phyloP scores from a whole-genome alignment of 2,888 invertebrate species.

The Halictus quadricinctus region DNA sequence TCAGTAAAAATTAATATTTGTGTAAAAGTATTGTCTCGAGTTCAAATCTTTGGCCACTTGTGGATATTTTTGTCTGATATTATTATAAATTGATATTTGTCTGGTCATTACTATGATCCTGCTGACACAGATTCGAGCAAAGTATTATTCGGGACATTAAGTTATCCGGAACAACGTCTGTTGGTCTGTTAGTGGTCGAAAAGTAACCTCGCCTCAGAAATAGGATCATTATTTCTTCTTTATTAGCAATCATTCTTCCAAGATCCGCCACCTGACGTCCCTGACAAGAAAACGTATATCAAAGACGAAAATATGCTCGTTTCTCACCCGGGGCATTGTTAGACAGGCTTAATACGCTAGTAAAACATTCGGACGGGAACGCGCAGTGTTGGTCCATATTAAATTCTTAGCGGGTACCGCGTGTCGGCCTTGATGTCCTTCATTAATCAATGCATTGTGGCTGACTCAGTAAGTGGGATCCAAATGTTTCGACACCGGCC shows the following conservation, averaged over 20 bases:
- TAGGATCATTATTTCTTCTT: conserved; percentile 58
- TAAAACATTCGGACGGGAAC: conserved; percentile 63
- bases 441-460: conserved; percentile 73
- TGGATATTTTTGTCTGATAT: background rate
- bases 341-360: conserved; percentile 67
- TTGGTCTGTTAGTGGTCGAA: conserved; percentile 23
- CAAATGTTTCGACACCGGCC: conserved; percentile 71
- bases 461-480: conserved; percentile 63
- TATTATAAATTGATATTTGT: background rate
- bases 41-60: background rate
- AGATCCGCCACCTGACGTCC: conserved; percentile 53
- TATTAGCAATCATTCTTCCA: conserved; percentile 56
- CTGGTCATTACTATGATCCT: background rate
- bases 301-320: conserved; percentile 53
- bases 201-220: conserved; percentile 45
- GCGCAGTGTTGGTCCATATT: conserved; percentile 67
- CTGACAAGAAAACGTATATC: conserved; percentile 56
- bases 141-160: conserved; percentile 35
- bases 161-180: conserved; percentile 41
- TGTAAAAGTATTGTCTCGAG: background rate
- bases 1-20: background rate
- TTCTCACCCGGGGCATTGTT: conserved; percentile 58
- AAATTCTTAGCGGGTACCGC: conserved; percentile 70
- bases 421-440: conserved; percentile 67
- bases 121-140: conserved; percentile 5